phyloP scores from a whole-genome alignment of 1,140 invertebrate species.

The Cheumatopsyche charites region DNA sequence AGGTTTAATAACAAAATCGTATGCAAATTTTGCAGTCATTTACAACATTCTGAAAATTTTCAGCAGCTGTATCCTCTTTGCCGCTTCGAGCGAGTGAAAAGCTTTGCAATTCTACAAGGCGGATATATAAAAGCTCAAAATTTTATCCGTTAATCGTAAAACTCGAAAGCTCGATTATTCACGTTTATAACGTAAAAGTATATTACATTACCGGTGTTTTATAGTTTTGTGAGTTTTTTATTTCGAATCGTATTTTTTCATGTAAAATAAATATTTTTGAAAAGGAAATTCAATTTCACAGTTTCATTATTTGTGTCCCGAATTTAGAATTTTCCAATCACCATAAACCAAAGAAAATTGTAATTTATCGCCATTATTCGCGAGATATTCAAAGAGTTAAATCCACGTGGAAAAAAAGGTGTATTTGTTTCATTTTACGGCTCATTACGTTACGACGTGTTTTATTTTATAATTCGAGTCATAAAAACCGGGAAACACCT shows the following conservation, averaged over 20 bases:
- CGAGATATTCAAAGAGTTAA: too few species aligned
- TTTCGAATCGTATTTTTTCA: too few species aligned
- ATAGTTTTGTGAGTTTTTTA: too few species aligned
- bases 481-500: constrained; percentile 23
- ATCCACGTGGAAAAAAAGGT: too few species aligned
- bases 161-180: not conserved
- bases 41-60: constrained; percentile 19
- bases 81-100: constrained; percentile 40
- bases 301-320: too few species aligned
- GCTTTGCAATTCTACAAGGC: constrained; percentile 30
- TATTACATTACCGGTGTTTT: too few species aligned
- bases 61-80: constrained; percentile 37
- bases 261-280: too few species aligned
- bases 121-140: constrained; percentile 40
- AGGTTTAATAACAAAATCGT: not conserved
- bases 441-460: constrained; percentile 25
- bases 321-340: too few species aligned
- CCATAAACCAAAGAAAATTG: too few species aligned
- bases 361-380: too few species aligned
- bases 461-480: constrained; percentile 19
- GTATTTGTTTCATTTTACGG: constrained; percentile 15
- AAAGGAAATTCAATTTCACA: too few species aligned
- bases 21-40: not conserved
- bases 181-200: too few species aligned
- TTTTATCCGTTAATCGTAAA: constrained; percentile 30